Evolutionary conservation across 2,113 vertebrate species (phyloP).

Genomic region (Recurvirostra avosetta): DNA sequence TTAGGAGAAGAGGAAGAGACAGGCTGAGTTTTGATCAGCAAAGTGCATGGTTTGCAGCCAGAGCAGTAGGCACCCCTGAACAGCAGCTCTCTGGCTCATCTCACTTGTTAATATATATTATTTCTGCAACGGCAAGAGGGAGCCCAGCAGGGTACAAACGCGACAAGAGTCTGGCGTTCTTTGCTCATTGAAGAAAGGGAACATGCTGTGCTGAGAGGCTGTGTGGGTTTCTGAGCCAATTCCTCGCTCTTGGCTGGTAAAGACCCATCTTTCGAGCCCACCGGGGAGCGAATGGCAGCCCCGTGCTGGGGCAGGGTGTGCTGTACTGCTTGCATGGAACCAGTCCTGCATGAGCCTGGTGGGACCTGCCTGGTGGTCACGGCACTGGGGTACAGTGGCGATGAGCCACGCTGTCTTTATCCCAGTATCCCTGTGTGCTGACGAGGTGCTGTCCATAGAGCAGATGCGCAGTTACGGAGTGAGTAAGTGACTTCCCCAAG

Average conservation of each 20-base stretch:
- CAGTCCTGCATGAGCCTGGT: neutral
- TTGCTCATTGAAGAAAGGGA: neutral
- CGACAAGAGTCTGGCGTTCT: neutral
- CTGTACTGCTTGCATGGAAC: neutral
- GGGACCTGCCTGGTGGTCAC: fast-evolving
- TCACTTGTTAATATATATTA: neutral
- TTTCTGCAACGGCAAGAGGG: neutral
- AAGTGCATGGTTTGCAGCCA: neutral
- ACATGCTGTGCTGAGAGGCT: neutral
- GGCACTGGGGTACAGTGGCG: fast-evolving
- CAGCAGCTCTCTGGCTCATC: neutral
- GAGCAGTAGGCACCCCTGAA: neutral
- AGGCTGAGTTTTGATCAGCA: neutral
- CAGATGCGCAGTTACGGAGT: neutral
- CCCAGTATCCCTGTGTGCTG: neutral
- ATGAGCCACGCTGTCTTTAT: neutral
- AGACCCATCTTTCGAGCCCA: neutral
- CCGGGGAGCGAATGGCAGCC: neutral
- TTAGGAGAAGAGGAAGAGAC: neutral
- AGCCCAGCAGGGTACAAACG: neutral
- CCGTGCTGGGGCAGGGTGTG: neutral
- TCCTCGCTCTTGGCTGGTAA: neutral
- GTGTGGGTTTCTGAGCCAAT: neutral
- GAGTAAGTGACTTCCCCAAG: neutral
- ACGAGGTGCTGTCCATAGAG: too few relatives aligned